phyloP scores from a whole-genome alignment of 92 coral and sea anemone genomes.

The Heliopora coerulea region DNA sequence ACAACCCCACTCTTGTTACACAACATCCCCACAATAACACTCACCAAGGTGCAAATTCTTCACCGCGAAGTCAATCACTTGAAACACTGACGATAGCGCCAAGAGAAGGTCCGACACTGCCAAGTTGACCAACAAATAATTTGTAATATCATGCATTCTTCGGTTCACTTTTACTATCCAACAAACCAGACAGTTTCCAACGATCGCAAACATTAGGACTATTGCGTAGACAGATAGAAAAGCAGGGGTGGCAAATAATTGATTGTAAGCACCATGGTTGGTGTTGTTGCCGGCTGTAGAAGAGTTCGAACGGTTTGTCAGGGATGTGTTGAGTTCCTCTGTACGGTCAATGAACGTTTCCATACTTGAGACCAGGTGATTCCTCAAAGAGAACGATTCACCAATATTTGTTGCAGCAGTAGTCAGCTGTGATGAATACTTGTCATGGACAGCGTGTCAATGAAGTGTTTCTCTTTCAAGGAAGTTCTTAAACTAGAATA shows the following conservation, averaged over 20 bases:
- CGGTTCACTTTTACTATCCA: slow-evolving; percentile 11
- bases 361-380: no score
- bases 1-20: no score
- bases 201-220: slow-evolving; percentile 18
- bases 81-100: slow-evolving; percentile 11
- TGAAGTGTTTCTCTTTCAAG: no score
- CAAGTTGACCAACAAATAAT: slow-evolving; percentile 29
- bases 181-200: slow-evolving; percentile 16
- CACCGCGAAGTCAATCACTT: slow-evolving; percentile 19
- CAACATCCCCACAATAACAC: no score
- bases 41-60: slow-evolving; percentile 25
- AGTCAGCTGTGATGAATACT: no score
- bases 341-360: no score
- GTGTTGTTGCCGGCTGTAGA: background rate
- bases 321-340: background rate
- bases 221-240: slow-evolving; percentile 18
- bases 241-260: background rate
- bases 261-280: background rate
- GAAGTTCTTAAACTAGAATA: no score
- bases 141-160: slow-evolving; percentile 18
- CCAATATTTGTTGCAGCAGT: no score
- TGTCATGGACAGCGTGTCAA: no score
- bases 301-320: background rate
- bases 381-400: no score
- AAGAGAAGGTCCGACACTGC: slow-evolving; percentile 40